These are phyloP conservation scores for Alouatta palliata DNA, from an alignment of 2,113 vertebrate genomes.

Conservation along the genomic window DNA sequence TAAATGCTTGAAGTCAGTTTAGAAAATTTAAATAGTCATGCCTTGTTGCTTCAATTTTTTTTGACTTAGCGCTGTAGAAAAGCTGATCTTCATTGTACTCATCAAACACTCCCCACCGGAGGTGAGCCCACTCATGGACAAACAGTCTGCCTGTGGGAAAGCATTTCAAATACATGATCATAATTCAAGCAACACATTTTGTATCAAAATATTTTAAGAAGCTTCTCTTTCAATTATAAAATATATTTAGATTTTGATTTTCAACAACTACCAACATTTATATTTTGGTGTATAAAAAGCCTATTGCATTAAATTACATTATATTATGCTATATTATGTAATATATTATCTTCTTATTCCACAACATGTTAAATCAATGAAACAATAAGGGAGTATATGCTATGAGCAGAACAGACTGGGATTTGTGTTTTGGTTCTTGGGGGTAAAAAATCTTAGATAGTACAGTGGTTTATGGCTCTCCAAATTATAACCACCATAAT, in stretches of 20 bases:
- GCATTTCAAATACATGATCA: constrained; percentile 26
- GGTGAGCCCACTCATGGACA: constrained; percentile 87
- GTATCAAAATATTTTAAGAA: background rate
- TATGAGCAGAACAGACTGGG: background rate
- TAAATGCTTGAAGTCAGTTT: background rate
- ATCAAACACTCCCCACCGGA: constrained; percentile 87
- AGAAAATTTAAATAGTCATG: constrained; percentile 34
- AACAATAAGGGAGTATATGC: background rate
- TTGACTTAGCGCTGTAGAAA: constrained; percentile 71
- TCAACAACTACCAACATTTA: background rate
- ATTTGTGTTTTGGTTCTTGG: background rate
- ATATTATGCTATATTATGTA: background rate
- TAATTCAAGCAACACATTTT: background rate
- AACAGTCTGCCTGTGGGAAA: constrained; percentile 79
- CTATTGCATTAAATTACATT: background rate
- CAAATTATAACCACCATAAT: background rate
- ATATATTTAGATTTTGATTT: background rate
- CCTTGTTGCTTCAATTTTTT: constrained; percentile 82
- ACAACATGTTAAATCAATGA: background rate
- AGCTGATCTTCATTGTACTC: constrained; percentile 80
- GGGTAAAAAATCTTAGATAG: background rate
- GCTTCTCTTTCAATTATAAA: background rate
- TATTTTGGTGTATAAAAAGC: background rate
- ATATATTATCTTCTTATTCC: background rate
- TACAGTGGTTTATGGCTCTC: background rate